These are phyloP conservation scores for Oligia fasciuncula DNA, from an alignment of 2,888 invertebrate species.

Conservation along the genomic window DNA sequence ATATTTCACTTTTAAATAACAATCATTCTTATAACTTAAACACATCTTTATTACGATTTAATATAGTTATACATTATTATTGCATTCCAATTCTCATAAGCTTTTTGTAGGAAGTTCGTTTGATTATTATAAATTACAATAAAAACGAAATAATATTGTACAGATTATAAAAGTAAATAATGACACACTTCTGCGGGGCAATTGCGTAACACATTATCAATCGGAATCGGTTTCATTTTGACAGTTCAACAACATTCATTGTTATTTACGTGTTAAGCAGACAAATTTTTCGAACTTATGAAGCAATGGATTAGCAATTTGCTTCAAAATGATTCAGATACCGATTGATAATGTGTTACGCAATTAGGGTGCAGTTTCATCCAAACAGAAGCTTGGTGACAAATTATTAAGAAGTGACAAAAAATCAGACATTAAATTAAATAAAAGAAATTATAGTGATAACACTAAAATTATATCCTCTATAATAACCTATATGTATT, in stretches of 20 bases:
- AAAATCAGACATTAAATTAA: conserved; percentile 56
- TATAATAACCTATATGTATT: conserved; percentile 61
- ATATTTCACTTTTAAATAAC: conserved; percentile 62
- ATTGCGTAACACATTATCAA: no score
- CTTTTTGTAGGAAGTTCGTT: conserved; percentile 62
- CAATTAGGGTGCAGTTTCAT: conserved; percentile 8
- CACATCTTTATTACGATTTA: conserved; percentile 63
- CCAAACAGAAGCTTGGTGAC: conserved; percentile 41
- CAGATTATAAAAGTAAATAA: conserved; percentile 63
- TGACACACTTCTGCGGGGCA: conserved; percentile 28
- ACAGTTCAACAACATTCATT: no score
- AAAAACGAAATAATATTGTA: conserved; percentile 62
- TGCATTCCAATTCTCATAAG: conserved; percentile 65
- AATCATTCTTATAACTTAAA: conserved; percentile 62
- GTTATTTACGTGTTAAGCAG: no score
- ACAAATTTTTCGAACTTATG: no score
- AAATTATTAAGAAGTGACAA: conserved; percentile 50
- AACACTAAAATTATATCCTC: conserved; percentile 62
- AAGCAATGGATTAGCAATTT: no score
- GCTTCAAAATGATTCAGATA: no score
- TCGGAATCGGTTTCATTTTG: no score
- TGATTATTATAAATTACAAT: conserved; percentile 60
- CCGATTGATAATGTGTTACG: no score
- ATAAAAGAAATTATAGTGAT: conserved; percentile 52
- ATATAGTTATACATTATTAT: conserved; percentile 62